Evolutionary conservation across 2,888 invertebrate species (phyloP), one percentile per base, ranked within the genome.

Genomic region (Octodonta nipae): DNA sequence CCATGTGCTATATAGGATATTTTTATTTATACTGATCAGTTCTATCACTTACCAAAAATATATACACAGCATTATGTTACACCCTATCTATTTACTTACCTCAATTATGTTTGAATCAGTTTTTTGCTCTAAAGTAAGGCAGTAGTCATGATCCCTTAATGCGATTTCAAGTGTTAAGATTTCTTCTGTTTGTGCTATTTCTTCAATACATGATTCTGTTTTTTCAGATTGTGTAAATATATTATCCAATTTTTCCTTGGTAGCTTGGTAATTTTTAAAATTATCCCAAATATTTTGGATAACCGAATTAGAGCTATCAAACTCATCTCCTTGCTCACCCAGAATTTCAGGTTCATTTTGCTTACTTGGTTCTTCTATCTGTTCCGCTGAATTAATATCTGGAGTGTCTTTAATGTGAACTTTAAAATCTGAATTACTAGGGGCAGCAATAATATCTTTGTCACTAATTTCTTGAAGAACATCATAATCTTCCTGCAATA

Each of bases 201-300:
- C 42, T 12, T 11, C 27, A 6, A 5, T 13, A 1, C 29, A 28
- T 7, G 31, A 13, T 11, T 38, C 40, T 5, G 13, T 8, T 24
- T 43, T 45, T 2, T 41, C 45, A 4, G 33, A 30, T 24, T 46
- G 46, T 11, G 28, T 41, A 24, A 55, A 47, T 42, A 53, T 41
- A 32, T 43, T 45, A 35, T 59, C 61, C 35, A 55, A 61, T 49
- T 72, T 75, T 44, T 73, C 77, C 36, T 75, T 69, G 50, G 72
- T 76, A 17, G 78, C 78, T 51, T 78, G 76, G 52, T 79, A 80
- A 34, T 73, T 75, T 51, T 79, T 75, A 46, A 80, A 80, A 52
- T 80, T 78, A 52, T 79, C 78, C 80, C 80, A 81, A 49, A 80
- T 78, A 30, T 76, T 76, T 47, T 78, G 70, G 50, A 78, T 50